Evolutionary conservation across 2,888 invertebrate species (phyloP).

Genomic region (Anaspis maculata): DNA sequence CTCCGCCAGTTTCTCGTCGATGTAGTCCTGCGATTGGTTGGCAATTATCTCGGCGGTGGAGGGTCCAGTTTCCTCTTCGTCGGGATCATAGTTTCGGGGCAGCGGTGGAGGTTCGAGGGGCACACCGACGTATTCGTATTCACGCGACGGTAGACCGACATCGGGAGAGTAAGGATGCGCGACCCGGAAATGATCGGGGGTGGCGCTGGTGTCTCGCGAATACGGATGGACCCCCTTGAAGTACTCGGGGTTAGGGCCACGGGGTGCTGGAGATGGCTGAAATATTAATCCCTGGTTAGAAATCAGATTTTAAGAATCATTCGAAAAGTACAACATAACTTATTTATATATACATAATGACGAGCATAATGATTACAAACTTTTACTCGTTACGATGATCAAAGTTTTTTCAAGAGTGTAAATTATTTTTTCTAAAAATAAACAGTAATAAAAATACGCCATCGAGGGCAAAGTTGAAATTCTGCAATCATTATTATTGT

Average conservation of each 20-base stretch:
- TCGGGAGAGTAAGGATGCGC: slow-evolving; percentile 30
- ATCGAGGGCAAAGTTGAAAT: too few species aligned
- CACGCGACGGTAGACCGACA: slow-evolving; percentile 46
- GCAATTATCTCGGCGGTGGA: slow-evolving; percentile 89
- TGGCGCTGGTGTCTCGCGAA: slow-evolving; percentile 16
- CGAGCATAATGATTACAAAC: too few species aligned
- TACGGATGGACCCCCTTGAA: slow-evolving; percentile 22
- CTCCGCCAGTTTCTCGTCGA: slow-evolving; percentile 88
- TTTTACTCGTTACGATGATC: too few species aligned
- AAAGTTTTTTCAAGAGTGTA: too few species aligned
- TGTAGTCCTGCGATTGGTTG: slow-evolving; percentile 88
- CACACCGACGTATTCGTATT: slow-evolving; percentile 65
- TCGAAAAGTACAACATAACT: too few species aligned
- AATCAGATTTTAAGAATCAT: too few species aligned
- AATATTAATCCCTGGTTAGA: too few species aligned
- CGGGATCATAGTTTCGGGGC: slow-evolving; percentile 42
- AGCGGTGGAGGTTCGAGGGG: slow-evolving; percentile 59
- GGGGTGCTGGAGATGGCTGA: slow-evolving; percentile 49
- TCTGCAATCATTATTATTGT: too few species aligned
- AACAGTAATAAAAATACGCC: too few species aligned
- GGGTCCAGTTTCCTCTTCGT: slow-evolving; percentile 66
- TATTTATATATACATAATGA: too few species aligned
- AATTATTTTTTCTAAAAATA: too few species aligned
- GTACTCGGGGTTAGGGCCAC: slow-evolving; percentile 42
- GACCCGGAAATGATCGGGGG: slow-evolving; percentile 34